Base-by-base conservation (phyloP, 2,113 vertebrate genomes). In the Mola mola region DNA sequence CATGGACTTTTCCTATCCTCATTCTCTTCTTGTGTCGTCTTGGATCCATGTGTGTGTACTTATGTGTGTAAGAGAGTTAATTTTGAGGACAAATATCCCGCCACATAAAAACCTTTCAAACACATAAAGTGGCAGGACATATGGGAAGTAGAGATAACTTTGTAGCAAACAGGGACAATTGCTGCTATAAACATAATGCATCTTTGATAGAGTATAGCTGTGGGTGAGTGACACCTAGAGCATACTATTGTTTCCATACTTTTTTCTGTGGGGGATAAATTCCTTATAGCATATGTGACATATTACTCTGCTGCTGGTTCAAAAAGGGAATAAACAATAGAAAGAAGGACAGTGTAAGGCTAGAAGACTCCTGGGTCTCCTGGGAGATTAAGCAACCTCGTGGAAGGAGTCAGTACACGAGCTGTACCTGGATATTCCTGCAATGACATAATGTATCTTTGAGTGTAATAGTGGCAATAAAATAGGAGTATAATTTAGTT, bases 251-350 rank as follows among this genome's bases (percentile, higher is more conserved):
- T 85, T 84, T 86, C 79, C 81, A 85, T 78, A 83, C 65, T 75
- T 79, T n/a, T 81, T 69, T 71, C 62, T 31, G 58, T 41, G 62
- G 64, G 57, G 49, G 66, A 46, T 71, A 66, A 60, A 84, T 81
- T 83, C 78, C 73, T 72, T 19, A 20, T 77, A 78, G 72, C 85
- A 87, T 86, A 72, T 87, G 81, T 83, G 85, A 78, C 58, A 71
- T 57, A 85, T 89, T 88, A 86, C 44, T 67, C 58, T 33, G 55
- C 72, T 15, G 24, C 66, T 62, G 72, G 76, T 87, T 86, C 79
- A 83, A 83, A 75, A 43, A 31, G 52, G 44, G 64, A 76, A 77
- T 69, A 84, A 82, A 75, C 55, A 81, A 73, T 67, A 63, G 43
- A 67, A 44, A 64, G 66, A 61, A 50, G 50, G 64, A 42, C 44